phyloP scores from a whole-genome alignment of 2,888 invertebrate species.

The Zygothrica quintamaculata region DNA sequence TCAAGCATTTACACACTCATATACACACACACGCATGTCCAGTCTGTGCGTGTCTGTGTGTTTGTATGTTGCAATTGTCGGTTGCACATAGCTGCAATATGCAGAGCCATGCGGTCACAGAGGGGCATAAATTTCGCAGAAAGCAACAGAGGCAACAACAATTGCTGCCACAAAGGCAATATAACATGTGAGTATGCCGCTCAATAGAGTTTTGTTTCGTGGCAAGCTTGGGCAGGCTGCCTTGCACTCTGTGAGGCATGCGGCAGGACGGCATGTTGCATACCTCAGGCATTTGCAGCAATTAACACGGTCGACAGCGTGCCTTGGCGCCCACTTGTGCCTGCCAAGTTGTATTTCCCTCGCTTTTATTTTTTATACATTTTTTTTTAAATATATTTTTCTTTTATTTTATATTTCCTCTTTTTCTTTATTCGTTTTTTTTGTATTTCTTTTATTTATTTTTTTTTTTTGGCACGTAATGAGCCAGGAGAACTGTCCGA shows the following conservation, averaged over 20 bases:
- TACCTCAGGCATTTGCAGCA: conserved; percentile 77
- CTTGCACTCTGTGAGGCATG: conserved; percentile 4
- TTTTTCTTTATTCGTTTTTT: conserved; percentile 1
- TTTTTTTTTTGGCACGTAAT: conserved; percentile 70
- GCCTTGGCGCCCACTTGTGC: conserved; percentile 77
- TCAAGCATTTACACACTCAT: conserved; percentile 17
- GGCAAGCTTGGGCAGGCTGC: conserved; percentile 3
- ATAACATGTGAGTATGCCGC: conserved; percentile 15
- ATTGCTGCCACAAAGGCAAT: conserved; percentile 42
- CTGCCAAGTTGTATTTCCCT: conserved; percentile 45
- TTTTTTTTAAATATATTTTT: no score
- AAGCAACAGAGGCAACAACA: conserved; percentile 37
- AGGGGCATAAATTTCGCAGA: conserved; percentile 65
- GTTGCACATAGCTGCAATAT: conserved; percentile 20
- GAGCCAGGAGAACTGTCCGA: conserved; percentile 65
- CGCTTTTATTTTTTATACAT: neutral
- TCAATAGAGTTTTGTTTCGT: conserved; percentile 1
- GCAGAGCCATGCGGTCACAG: conserved; percentile 39
- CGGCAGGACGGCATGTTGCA: conserved; percentile 50
- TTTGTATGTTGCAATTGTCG: conserved; percentile 20
- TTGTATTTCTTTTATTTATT: conserved; percentile 1
- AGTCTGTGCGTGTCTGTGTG: conserved; percentile 7
- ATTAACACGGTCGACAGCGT: conserved; percentile 77
- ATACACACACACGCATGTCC: conserved; percentile 8
- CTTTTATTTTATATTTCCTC: conserved; percentile 2